These are phyloP conservation scores for Atopsyche davidsoni DNA, from an alignment of 1,140 invertebrate genomes.

Conservation along the genomic window DNA sequence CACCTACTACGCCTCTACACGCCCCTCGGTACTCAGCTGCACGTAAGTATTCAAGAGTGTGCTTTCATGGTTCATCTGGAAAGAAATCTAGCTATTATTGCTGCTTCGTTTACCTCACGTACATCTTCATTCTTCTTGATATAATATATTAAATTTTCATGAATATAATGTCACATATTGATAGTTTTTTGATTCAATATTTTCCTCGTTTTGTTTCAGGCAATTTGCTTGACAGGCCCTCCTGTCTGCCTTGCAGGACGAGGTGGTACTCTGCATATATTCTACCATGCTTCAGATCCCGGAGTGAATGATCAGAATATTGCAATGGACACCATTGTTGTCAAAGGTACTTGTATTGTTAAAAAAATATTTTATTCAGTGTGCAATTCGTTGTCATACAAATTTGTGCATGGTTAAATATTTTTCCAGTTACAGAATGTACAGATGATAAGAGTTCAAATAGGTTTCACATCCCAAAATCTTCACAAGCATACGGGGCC, in stretches of 20 bases:
- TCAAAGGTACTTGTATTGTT: constrained; percentile 36
- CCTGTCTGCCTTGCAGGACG: constrained; percentile 63
- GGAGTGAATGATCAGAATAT: constrained; percentile 52
- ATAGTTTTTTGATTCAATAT: not conserved
- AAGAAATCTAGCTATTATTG: not conserved
- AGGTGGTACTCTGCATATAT: constrained; percentile 64
- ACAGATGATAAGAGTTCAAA: no score
- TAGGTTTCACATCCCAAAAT: no score
- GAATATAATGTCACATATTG: not conserved
- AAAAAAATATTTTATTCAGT: no score
- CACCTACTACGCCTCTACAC: constrained; percentile 77
- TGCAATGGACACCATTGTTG: constrained; percentile 46
- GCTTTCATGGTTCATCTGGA: not conserved
- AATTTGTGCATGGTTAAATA: no score
- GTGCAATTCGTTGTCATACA: no score
- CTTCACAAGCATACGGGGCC: no score
- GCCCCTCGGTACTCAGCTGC: constrained; percentile 77
- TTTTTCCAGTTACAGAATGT: no score
- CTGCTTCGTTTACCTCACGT: not conserved
- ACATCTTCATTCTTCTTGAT: no score
- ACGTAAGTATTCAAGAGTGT: no score
- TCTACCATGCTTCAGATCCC: constrained; percentile 64
- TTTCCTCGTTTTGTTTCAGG: constrained; percentile 30
- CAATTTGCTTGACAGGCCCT: constrained; percentile 63
- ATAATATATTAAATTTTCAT: no score